phyloP scores from a whole-genome alignment of 2,888 invertebrate genomes.

The Polyploca ridens region DNA sequence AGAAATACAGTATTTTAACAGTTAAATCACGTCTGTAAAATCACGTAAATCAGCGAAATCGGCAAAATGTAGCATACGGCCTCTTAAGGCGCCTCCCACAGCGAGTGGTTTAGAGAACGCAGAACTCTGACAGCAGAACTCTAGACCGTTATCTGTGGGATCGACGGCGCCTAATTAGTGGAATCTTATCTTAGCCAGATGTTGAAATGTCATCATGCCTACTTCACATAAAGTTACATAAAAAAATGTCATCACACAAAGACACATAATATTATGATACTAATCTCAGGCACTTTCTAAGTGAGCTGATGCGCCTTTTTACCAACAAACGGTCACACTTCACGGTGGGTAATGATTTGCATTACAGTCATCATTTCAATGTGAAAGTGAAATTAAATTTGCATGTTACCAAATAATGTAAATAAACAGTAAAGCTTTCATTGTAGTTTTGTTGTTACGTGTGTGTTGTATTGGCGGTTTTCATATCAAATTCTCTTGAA shows the following conservation, averaged over 20 bases:
- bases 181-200: too few species aligned
- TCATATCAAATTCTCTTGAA: too few species aligned
- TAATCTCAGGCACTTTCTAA: not conserved
- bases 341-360: conserved; percentile 29
- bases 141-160: too few species aligned
- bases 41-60: too few species aligned
- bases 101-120: too few species aligned
- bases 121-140: too few species aligned
- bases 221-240: conserved; percentile 1
- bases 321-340: conserved; percentile 35
- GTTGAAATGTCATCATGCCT: not conserved
- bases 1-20: too few species aligned
- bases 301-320: conserved; percentile 27
- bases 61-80: too few species aligned
- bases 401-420: conserved; percentile 4
- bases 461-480: too few species aligned
- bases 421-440: conserved; percentile 10
- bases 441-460: not conserved
- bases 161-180: too few species aligned
- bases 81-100: too few species aligned
- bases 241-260: conserved; percentile 1
- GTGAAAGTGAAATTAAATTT: conserved; percentile 30
- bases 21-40: too few species aligned
- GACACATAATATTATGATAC: conserved; percentile 1
- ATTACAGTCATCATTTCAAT: conserved; percentile 26